A percentile compares a stretch with the other conserved stretches of the same genome.
These are phyloP conservation scores for Recurvirostra avosetta DNA, from an alignment of 2,113 vertebrate species.

Conservation along the genomic window DNA sequence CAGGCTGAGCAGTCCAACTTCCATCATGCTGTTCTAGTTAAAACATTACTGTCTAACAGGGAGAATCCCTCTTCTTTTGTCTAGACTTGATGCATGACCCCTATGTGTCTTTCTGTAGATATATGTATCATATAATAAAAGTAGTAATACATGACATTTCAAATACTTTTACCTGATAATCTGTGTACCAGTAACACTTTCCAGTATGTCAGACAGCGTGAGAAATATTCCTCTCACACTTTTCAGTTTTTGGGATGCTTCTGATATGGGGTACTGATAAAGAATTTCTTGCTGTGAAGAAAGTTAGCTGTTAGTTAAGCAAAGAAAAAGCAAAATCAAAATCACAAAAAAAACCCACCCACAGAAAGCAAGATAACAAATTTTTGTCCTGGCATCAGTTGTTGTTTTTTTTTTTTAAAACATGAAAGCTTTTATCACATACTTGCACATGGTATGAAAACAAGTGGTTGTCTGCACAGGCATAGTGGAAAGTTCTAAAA, in stretches of 20 bases:
- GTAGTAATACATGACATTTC: not conserved
- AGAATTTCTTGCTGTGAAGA: slow-evolving; percentile 90
- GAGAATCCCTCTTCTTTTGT: not conserved
- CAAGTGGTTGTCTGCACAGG: not conserved
- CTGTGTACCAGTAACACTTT: slow-evolving; percentile 87
- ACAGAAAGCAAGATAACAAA: not conserved
- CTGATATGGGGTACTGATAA: slow-evolving; percentile 90
- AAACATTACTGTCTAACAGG: not conserved
- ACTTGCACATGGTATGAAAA: not conserved
- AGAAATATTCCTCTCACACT: slow-evolving; percentile 94
- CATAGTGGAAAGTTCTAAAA: not conserved
- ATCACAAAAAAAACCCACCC: not conserved
- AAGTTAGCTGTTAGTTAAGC: slow-evolving; percentile 30
- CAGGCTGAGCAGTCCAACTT: not conserved
- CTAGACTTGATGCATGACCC: not conserved
- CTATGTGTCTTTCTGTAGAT: not conserved
- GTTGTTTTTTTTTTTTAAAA: not conserved
- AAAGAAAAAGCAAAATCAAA: not conserved
- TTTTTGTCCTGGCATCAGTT: not conserved
- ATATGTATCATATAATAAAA: not conserved
- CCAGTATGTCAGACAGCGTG: slow-evolving; percentile 94
- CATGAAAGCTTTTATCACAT: not conserved
- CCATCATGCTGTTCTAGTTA: not conserved
- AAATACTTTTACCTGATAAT: slow-evolving; percentile 84
- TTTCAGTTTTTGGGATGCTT: slow-evolving; percentile 88